Evolutionary conservation across 1,140 invertebrate genomes (phyloP).

Genomic region (Dendroctonus ponderosae): DNA sequence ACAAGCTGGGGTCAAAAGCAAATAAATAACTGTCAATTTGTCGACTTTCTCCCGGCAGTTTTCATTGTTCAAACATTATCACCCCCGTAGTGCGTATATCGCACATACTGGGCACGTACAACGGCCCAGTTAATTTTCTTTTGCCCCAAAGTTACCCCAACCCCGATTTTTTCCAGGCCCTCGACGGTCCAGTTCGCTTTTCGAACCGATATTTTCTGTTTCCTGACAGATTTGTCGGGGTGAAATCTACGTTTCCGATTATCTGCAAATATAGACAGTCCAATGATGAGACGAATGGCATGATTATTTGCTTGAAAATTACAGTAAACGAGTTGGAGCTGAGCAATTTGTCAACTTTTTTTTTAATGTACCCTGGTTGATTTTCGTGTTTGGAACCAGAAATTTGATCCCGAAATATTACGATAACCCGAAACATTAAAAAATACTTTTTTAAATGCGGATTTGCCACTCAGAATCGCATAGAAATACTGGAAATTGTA

Average conservation of each 20-base stretch:
- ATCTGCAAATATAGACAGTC: constrained; percentile 13
- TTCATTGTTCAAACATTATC: constrained; percentile 30
- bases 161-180: constrained; percentile 13
- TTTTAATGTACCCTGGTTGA: no score
- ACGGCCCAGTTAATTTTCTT: constrained; percentile 22
- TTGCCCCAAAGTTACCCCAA: constrained; percentile 5
- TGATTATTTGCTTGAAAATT: no score
- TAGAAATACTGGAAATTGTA: no score
- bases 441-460: no score
- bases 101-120: constrained; percentile 24
- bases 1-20: background rate
- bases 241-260: constrained; percentile 30
- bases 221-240: constrained; percentile 26
- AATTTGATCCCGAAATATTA: no score
- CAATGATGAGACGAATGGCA: no score
- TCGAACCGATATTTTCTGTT: constrained; percentile 27
- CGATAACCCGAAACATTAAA: no score
- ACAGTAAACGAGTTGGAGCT: no score
- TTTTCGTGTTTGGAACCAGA: no score
- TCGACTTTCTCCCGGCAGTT: constrained; percentile 22
- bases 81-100: constrained; percentile 18
- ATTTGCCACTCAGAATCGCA: no score
- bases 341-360: background rate
- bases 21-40: constrained; percentile 32
- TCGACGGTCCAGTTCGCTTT: constrained; percentile 1